Conservation (phyloP, 2,113 vertebrate species). For the Corydoras maculifer region DNA sequence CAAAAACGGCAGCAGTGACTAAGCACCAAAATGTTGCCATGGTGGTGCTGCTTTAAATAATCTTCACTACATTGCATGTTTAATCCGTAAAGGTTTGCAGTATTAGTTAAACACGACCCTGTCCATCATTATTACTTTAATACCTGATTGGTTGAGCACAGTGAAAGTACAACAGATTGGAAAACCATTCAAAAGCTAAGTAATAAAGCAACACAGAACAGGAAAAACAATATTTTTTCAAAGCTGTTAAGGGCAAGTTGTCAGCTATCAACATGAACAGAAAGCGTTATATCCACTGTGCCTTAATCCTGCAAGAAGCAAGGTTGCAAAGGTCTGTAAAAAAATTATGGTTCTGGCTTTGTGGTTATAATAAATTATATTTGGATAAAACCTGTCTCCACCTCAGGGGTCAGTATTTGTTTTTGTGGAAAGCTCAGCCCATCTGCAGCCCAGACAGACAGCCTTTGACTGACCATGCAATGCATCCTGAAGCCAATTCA, state of each 20-base stretch:
- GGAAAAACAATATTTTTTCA: background rate
- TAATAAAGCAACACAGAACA: background rate
- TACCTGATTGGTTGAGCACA: too few species aligned
- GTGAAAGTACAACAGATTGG: too few species aligned
- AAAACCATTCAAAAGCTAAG: background rate
- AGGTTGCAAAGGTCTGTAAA: slow-evolving; percentile 2
- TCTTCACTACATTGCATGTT: background rate
- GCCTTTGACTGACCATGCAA: slow-evolving; percentile 15
- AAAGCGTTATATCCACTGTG: too few species aligned
- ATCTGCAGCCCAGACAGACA: slow-evolving; percentile 39
- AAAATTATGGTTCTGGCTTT: background rate
- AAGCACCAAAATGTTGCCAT: slow-evolving; percentile 37
- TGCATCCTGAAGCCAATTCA: slow-evolving; percentile 42
- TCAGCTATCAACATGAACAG: slow-evolving; percentile 6
- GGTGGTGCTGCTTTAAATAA: slow-evolving; percentile 4
- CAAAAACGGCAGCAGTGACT: slow-evolving; percentile 31
- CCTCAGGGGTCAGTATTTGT: slow-evolving; percentile 10
- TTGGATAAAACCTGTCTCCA: slow-evolving; percentile 19
- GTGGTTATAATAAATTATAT: background rate
- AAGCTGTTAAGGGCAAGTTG: slow-evolving; percentile 4
- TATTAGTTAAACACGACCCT: too few species aligned
- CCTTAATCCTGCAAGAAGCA: too few species aligned
- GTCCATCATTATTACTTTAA: too few species aligned
- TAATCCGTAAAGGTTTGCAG: too few species aligned
- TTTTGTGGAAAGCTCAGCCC: slow-evolving; percentile 28